Evolutionary conservation across 2,888 invertebrate genomes (phyloP), one percentile per base, ranked within the genome.

Genomic region (Leptothorax acervorum): DNA sequence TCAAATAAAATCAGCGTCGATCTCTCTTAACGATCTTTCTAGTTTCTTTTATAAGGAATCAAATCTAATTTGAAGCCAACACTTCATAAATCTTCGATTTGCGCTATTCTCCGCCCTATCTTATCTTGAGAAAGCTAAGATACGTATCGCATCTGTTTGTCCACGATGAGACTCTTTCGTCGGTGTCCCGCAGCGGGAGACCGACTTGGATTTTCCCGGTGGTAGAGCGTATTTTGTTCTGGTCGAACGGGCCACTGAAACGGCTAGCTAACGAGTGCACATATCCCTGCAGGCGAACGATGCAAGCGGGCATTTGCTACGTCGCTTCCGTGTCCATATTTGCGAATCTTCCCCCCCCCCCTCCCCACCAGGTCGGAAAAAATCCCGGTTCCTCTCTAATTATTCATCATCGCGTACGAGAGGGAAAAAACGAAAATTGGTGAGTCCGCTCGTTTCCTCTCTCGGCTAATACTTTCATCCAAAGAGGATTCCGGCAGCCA

Each of bases 361-460:
- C 11, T n/a, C 8, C 8, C 85, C 84, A 82, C 79, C 82, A 63
- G 65, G 63, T 23, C 63, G 65, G 82, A 75, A 83, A 71, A 82
- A 83, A 74, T 28, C 70, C 71, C 57, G 79, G 63, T 66, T 62
- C 39, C 84, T 86, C 86, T 87, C 90, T 90, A 90, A 90, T 90
- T 90, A 90, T 90, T 90, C 88, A 88, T 90, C 87, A 86, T 88
- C 87, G 87, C 84, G 84, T 85, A 85, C 87, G 60, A 85, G 78
- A 62, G 75, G 62, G 63, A 28, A 87, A 82, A 87, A 88, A 86
- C 82, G 73, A 83, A 83, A 87, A 84, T 73, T 68, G 71, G 48
- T 66, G 60, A 62, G 51, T 62, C 68, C 71, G 63, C 78, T 79
- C 79, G 88, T 87, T 87, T 85, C 85, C 87, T 85, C 87, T 85